Percentiles rank a stretch among this genome's conserved stretches.
These are phyloP conservation scores for Canis aureus DNA, from an alignment of 2,113 vertebrate species.

Conservation along the genomic window DNA sequence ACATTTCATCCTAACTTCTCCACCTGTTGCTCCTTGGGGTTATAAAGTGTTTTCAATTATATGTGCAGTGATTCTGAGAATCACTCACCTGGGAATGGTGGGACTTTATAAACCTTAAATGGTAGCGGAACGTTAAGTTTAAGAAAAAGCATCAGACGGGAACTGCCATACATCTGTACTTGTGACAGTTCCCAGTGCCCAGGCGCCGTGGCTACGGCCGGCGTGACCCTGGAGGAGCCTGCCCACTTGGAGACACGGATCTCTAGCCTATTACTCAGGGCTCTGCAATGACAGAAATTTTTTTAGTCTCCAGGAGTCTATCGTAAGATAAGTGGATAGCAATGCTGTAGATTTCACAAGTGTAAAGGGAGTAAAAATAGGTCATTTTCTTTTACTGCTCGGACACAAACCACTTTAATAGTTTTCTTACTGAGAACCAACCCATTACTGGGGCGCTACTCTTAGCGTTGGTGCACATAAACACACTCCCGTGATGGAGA, in stretches of 20 bases:
- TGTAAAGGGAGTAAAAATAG: constrained; percentile 67
- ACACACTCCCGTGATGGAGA: constrained; percentile 49
- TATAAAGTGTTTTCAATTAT: constrained; percentile 67
- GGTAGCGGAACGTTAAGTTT: constrained; percentile 12
- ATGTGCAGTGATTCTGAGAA: constrained; percentile 69
- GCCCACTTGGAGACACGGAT: not conserved
- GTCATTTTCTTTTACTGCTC: constrained; percentile 75
- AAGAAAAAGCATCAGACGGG: constrained; percentile 57
- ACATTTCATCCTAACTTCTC: not conserved
- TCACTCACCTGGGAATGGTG: constrained; percentile 53
- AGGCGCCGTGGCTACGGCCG: not conserved
- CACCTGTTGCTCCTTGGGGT: constrained; percentile 61
- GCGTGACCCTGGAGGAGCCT: not conserved
- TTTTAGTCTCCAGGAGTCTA: constrained; percentile 56
- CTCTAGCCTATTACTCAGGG: constrained; percentile 9
- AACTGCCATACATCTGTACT: not conserved
- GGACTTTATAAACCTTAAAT: constrained; percentile 59
- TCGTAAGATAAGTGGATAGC: constrained; percentile 68
- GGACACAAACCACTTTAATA: constrained; percentile 64
- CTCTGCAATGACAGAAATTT: constrained; percentile 10
- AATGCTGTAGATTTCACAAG: constrained; percentile 65
- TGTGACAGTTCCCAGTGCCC: not conserved
- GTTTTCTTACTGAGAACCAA: constrained; percentile 68
- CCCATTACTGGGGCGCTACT: constrained; percentile 48
- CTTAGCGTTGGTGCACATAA: constrained; percentile 55